These are phyloP conservation scores for Carcina quercana DNA, from an alignment of 2,888 invertebrate species.

Conservation along the genomic window DNA sequence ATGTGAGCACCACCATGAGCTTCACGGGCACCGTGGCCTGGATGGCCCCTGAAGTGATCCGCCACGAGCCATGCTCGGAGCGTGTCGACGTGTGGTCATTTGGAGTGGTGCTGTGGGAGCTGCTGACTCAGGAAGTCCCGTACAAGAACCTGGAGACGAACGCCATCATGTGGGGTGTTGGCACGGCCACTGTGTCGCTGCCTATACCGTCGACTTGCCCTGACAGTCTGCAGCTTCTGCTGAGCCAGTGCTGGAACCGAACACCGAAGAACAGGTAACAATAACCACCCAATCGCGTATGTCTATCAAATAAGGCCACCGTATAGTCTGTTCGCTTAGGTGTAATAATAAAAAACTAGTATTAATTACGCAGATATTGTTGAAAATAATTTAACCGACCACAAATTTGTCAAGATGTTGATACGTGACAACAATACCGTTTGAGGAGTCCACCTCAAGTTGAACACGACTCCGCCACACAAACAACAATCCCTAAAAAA, in stretches of 20 bases:
- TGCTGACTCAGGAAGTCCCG: constrained; percentile 84
- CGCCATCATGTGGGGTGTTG: constrained; percentile 98
- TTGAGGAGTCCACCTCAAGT: no score
- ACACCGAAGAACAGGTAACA: constrained; percentile 85
- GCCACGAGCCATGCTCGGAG: constrained; percentile 97
- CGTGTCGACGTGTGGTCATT: constrained; percentile 99
- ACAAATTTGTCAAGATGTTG: no score
- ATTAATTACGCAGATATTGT: no score
- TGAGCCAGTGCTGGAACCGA: constrained; percentile 94
- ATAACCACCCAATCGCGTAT: no score
- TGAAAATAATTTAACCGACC: no score
- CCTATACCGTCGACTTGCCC: constrained; percentile 95
- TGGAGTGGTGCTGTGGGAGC: constrained; percentile 98
- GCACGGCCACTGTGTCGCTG: constrained; percentile 92
- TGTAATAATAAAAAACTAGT: no score
- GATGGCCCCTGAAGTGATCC: constrained; percentile 99
- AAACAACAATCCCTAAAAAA: no score
- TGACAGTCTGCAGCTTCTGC: constrained; percentile 87
- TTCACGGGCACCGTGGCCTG: constrained; percentile 99
- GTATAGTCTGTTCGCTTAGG: no score
- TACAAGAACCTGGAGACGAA: constrained; percentile 85
- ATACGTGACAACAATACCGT: no score
- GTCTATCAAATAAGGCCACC: no score
- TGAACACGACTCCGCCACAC: no score
- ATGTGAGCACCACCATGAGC: constrained; percentile 95